phyloP scores from a whole-genome alignment of 2,113 vertebrate genomes.

The Hystrix brachyura region DNA sequence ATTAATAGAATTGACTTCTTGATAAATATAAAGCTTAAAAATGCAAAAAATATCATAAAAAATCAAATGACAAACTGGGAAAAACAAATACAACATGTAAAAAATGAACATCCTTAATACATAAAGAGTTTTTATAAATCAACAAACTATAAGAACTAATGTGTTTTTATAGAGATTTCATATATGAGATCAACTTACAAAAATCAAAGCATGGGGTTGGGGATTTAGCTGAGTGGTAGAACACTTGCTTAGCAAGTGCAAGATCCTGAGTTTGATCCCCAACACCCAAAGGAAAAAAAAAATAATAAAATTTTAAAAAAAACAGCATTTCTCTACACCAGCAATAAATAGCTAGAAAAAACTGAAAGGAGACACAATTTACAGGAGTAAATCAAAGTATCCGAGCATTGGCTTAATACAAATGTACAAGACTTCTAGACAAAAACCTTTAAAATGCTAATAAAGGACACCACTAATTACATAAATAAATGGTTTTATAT shows the following conservation, averaged over 20 bases:
- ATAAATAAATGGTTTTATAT: background rate
- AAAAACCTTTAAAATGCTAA: background rate
- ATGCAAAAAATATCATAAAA: constrained; percentile 5
- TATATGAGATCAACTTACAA: background rate
- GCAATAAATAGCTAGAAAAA: constrained; percentile 1
- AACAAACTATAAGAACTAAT: background rate
- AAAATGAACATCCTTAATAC: background rate
- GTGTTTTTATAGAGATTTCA: background rate
- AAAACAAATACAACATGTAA: background rate
- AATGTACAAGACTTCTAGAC: background rate
- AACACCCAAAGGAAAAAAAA: no score
- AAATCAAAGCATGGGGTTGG: background rate
- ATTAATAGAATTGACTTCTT: background rate
- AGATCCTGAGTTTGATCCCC: no score
- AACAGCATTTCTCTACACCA: background rate
- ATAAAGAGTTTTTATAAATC: background rate
- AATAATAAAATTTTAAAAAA: no score
- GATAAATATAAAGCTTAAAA: constrained; percentile 25
- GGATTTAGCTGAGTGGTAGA: no score
- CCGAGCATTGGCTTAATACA: background rate
- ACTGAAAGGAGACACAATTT: background rate
- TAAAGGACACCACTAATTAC: background rate
- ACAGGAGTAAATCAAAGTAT: background rate
- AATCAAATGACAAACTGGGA: background rate
- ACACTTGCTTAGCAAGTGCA: no score